Percentiles rank a stretch among this genome's conserved stretches.
These are phyloP conservation scores for Augiades crinisus DNA, from an alignment of 2,888 invertebrate species.

Conservation along the genomic window DNA sequence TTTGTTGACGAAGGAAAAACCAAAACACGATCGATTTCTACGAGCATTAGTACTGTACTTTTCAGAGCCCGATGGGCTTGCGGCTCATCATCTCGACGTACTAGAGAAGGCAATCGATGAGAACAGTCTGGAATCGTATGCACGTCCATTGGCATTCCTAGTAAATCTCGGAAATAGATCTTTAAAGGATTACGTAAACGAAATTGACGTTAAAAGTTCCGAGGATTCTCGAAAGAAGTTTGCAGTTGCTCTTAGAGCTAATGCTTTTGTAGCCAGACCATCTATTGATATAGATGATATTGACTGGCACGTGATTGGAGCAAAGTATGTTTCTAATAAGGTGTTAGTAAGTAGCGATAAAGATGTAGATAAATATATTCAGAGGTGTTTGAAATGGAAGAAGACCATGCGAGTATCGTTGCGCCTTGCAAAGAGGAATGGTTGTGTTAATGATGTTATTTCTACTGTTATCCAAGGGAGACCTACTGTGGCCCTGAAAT, in stretches of 20 bases:
- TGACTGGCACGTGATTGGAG: slow-evolving; percentile 47
- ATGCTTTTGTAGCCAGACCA: slow-evolving; percentile 46
- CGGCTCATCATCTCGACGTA: slow-evolving; percentile 34
- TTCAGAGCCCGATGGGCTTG: slow-evolving; percentile 46
- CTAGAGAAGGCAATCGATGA: slow-evolving; percentile 25
- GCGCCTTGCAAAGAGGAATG: slow-evolving; percentile 40
- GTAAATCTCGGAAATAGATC: neutral
- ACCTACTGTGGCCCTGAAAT: slow-evolving; percentile 44
- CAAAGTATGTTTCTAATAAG: slow-evolving; percentile 49
- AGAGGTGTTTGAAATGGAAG: slow-evolving; percentile 40
- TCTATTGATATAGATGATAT: slow-evolving; percentile 39
- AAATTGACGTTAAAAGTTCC: slow-evolving; percentile 21
- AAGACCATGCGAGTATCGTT: slow-evolving; percentile 45
- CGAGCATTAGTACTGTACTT: slow-evolving; percentile 51
- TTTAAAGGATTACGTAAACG: slow-evolving; percentile 1
- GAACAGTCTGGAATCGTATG: slow-evolving; percentile 1
- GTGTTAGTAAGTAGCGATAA: slow-evolving; percentile 39
- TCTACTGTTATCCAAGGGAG: slow-evolving; percentile 36
- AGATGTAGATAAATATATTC: slow-evolving; percentile 37
- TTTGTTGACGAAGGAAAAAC: slow-evolving; percentile 30
- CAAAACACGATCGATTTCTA: slow-evolving; percentile 43
- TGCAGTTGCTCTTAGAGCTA: slow-evolving; percentile 44
- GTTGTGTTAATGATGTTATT: slow-evolving; percentile 36
- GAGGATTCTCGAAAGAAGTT: slow-evolving; percentile 31
- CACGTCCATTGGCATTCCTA: slow-evolving; percentile 10